Conservation (phyloP, 2,888 invertebrate genomes). For the Limnephilus auricula region DNA sequence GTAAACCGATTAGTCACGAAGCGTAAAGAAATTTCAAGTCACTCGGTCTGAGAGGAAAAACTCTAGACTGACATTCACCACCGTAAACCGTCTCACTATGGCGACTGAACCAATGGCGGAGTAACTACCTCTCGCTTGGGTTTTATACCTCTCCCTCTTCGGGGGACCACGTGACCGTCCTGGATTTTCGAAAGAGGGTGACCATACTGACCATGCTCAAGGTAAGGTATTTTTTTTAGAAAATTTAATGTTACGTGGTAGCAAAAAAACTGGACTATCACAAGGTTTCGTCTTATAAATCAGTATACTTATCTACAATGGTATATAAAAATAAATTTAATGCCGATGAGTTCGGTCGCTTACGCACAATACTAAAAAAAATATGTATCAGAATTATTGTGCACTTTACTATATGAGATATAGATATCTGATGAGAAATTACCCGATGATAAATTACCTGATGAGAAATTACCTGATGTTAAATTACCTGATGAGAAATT, state of each 20-base stretch:
- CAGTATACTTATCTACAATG: neutral
- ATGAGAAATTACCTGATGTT: too few species aligned
- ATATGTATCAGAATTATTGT: neutral
- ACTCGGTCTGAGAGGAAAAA: conserved; percentile 42
- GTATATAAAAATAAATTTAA: neutral
- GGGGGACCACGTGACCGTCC: conserved; percentile 40
- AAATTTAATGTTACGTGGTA: neutral
- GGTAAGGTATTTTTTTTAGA: neutral
- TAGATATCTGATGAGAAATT: neutral
- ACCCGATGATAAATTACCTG: too few species aligned
- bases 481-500: too few species aligned
- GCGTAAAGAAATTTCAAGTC: conserved; percentile 28
- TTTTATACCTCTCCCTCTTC: conserved; percentile 63
- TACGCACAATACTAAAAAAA: neutral
- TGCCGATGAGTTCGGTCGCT: neutral
- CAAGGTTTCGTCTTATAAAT: neutral
- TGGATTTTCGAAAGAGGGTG: conserved; percentile 46
- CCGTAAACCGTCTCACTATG: conserved; percentile 39
- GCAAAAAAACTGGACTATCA: neutral
- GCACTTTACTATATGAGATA: neutral
- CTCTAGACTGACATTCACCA: conserved; percentile 45
- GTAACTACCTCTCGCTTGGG: conserved; percentile 60
- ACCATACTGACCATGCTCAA: conserved; percentile 50
- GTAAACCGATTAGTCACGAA: conserved; percentile 41
- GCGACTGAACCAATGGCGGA: conserved; percentile 50